Conservation (phyloP, 2,113 vertebrate species). For the Lepisosteus osseus region DNA sequence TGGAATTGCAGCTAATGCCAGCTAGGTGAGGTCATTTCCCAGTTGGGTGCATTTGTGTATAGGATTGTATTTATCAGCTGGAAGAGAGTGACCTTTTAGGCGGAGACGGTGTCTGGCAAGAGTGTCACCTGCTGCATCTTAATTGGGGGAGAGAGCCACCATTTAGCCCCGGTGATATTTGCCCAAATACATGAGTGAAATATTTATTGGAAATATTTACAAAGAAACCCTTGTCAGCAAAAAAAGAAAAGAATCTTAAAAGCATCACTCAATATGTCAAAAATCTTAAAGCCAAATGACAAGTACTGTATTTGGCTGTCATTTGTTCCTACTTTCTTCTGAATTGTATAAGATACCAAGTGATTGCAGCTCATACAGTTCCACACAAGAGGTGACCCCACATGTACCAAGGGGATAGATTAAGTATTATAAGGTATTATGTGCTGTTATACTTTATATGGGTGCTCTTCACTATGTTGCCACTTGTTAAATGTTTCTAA, state of each 20-base stretch:
- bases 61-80: conserved; percentile 70
- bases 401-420: too few relatives aligned
- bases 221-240: conserved; percentile 46
- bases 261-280: background rate
- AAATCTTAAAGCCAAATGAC: background rate
- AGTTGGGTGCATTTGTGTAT: conserved; percentile 65
- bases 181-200: conserved; percentile 63
- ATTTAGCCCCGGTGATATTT: conserved; percentile 70
- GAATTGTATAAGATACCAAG: too few relatives aligned
- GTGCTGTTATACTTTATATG: too few relatives aligned
- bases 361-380: too few relatives aligned
- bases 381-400: too few relatives aligned
- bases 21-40: conserved; percentile 68
- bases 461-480: too few relatives aligned
- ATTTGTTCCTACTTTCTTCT: too few relatives aligned
- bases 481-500: too few relatives aligned
- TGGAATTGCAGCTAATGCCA: conserved; percentile 52
- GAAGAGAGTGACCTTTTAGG: conserved; percentile 72
- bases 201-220: conserved; percentile 57
- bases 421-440: too few relatives aligned
- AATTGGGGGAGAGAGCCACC: conserved; percentile 70
- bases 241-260: conserved; percentile 10
- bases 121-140: conserved; percentile 64
- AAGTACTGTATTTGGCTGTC: too few relatives aligned
- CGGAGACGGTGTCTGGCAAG: conserved; percentile 67